Evolutionary conservation across 2,797 vertebrate species (phyloP), one percentile per base, ranked within the genome.

Genomic region (Mormyrus hasselquistii): DNA sequence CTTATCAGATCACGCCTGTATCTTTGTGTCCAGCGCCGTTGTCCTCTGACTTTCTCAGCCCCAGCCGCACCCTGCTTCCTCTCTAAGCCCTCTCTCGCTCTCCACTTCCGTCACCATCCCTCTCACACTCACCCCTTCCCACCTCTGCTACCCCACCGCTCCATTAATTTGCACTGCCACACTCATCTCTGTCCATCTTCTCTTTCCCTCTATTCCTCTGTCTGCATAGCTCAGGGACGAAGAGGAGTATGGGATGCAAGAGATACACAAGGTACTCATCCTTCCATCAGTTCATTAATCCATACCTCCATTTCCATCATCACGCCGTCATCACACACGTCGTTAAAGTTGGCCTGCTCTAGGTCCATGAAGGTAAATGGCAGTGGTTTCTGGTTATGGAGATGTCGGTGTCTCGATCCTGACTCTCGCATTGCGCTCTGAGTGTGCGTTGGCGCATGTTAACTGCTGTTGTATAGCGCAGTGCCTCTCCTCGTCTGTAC

Each of bases 231-330:
- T 93, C 94, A 95, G 94, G 92, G 94, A 96, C 93, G 94, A 95
- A 95, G 95, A 96, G 92, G 95, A 95, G 92, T 95, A 94, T 94
- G 95, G 94, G 94, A 95, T 95, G 95, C 93, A 95, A 94, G 95
- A 95, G 94, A 94, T 96, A 91, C 95, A 96, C 90, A 95, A 96
- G 95, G 95, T 96, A 96, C 93, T 90, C 91, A 92, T 92, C 94
- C 55, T 83, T 85, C 86, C 87, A 93, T 93, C 93, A 92, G 88
- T 87, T 92, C 90, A 90, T 92, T 89, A 89, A 87, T 92, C 89
- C 91, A 88, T 87, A 89, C 88, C 16, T 76, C n/a, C 84, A 86
- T 87, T 52, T 49, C 86, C 86, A 82, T 76, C 86, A 85, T 90
- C 87, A 89, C 19, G 55, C 29, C 47, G 87, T 85, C 87, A 83